Conservation (phyloP, 2,113 vertebrate genomes). For the Pomatorhinus ruficollis region DNA sequence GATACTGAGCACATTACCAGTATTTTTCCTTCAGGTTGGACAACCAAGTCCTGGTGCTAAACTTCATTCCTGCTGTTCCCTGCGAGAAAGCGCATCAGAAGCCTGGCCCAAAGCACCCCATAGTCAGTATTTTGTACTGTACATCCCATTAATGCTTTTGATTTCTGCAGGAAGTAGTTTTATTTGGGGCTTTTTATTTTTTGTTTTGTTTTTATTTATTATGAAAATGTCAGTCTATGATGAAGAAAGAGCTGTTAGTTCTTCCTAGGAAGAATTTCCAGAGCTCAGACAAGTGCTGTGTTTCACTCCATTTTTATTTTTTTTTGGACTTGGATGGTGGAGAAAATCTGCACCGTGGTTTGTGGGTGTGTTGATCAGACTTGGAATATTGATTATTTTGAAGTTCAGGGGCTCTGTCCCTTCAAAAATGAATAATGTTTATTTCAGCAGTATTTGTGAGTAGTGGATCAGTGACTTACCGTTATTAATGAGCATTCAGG, state of each 20-base stretch:
- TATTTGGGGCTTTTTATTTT: background rate
- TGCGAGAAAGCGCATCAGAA: conserved; percentile 48
- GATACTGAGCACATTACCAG: background rate
- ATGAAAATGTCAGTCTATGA: background rate
- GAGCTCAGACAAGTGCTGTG: accelerated
- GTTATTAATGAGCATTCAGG: background rate
- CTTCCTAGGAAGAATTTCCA: background rate
- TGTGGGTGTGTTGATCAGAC: background rate
- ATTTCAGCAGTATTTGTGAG: background rate
- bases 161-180: background rate
- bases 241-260: background rate
- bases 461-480: background rate
- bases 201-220: background rate
- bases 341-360: background rate
- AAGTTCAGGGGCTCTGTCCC: background rate
- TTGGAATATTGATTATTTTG: background rate
- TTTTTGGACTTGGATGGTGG: background rate
- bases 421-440: background rate
- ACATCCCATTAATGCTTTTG: background rate
- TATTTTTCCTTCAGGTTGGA: conserved; percentile 65
- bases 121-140: conserved; percentile 47
- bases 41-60: conserved; percentile 58
- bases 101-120: conserved; percentile 29
- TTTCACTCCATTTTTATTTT: background rate
- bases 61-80: conserved; percentile 5